Evolutionary conservation across 1,140 invertebrate species (phyloP), one percentile per base, ranked within the genome.

Genomic region (Trypoxylus dichotomus): DNA sequence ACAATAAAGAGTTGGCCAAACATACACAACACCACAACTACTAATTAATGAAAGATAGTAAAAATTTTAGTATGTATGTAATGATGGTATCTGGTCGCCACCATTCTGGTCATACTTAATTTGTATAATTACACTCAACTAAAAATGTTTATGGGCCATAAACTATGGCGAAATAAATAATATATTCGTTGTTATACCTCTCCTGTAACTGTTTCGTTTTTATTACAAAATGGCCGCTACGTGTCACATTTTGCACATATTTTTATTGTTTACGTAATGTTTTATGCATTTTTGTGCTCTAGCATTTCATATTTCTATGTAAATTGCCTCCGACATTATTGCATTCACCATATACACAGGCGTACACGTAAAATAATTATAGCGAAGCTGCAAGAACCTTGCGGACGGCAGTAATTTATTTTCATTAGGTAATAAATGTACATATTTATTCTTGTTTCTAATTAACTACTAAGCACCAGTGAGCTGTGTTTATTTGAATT

Each of bases 81-180:
- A 74, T 74, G 29, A 74, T 27, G 72, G 72, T 41, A 74, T 41
- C 72, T 37, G 29, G 32, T 15, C 72, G 37, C 29, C 37, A 37
- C 41, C 41, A 37, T 74, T 74, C 72, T 74, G 72, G 13, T 74
- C 72, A 74, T 74, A 32, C 19, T 74, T 74, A 74, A 74, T 74
- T 74, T 74, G 72, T 74, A 74, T 74, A 74, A 74, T 74, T 74
- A 74, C 21, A 43, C 72, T 41, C 72, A 74, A 43, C 29, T 74
- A 74, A 74, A 68, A 74, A 74, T 74, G 72, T 74, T 74, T 74
- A 74, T 42, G 72, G 37, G 11, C 41, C 29, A 74, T 74, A 74
- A 74, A 74, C 72, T 37, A 43, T 37, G 25, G 72, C 72, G 72
- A 43, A 43, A 74, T 74, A 74, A 74, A 74, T 74, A 74, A 74